A percentile compares a stretch with the other conserved stretches of the same genome.
Evolutionary conservation across 2,113 vertebrate genomes (phyloP).

Genomic region (Lepus europaeus): DNA sequence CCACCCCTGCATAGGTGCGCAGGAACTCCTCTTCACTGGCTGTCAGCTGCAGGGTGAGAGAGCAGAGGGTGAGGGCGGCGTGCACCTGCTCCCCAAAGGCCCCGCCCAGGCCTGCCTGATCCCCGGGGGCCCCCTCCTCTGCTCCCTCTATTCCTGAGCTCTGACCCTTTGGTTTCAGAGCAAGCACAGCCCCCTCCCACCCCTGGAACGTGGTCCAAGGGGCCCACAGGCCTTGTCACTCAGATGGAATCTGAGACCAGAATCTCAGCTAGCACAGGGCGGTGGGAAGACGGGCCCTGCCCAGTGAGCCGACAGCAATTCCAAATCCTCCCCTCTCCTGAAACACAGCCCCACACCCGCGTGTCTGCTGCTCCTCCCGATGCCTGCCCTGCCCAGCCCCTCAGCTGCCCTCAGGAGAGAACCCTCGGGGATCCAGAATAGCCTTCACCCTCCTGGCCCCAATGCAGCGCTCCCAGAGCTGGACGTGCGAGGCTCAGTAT

Average conservation of each 20-base stretch:
- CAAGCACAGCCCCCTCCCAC: no score
- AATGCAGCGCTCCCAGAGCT: not conserved
- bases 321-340: not conserved
- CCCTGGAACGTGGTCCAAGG: not conserved
- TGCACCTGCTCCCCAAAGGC: rapidly evolving
- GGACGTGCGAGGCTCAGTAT: not conserved
- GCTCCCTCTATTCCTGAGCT: not conserved
- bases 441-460: no score
- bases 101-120: not conserved
- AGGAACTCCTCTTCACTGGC: conserved; percentile 98
- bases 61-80: not conserved
- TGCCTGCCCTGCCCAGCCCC: not conserved
- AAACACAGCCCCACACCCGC: not conserved
- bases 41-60: conserved; percentile 90
- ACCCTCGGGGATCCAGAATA: not conserved
- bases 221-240: not conserved
- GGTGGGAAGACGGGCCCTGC: not conserved
- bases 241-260: not conserved
- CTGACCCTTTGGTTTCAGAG: not conserved
- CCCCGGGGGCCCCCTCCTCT: not conserved
- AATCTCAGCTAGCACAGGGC: rapidly evolving
- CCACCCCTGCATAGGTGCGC: conserved; percentile 96
- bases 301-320: not conserved
- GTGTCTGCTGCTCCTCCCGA: not conserved
- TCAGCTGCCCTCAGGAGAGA: not conserved